phyloP scores from a whole-genome alignment of 2,797 vertebrate genomes.

The Phrynocephalus forsythii region DNA sequence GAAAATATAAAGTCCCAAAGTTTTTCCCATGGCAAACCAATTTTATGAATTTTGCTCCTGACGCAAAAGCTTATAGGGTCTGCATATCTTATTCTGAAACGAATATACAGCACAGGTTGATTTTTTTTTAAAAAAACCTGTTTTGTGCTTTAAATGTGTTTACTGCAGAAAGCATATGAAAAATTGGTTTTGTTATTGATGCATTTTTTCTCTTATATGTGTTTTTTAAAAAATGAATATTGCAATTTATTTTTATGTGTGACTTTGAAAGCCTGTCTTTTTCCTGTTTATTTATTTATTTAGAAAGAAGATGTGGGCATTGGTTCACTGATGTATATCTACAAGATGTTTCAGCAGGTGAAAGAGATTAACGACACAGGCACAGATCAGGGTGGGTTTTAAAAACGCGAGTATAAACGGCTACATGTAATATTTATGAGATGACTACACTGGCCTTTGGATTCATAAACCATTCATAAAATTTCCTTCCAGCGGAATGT shows the following conservation, averaged over 20 bases:
- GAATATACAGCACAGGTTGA: not conserved
- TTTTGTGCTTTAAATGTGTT: not conserved
- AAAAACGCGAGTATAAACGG: slow-evolving; percentile 47
- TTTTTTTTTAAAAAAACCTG: not conserved
- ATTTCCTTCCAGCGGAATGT: slow-evolving; percentile 60
- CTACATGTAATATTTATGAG: slow-evolving; percentile 65
- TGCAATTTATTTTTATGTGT: not conserved
- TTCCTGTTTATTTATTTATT: not conserved
- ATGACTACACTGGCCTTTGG: slow-evolving; percentile 60
- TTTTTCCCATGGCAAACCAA: not conserved
- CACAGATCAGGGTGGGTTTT: slow-evolving; percentile 59
- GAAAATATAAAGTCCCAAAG: not conserved
- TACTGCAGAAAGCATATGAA: not conserved
- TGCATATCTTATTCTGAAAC: not conserved
- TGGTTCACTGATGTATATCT: slow-evolving; percentile 60
- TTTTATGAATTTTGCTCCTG: not conserved
- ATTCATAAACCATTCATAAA: slow-evolving; percentile 65
- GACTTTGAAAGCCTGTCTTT: slow-evolving; percentile 32
- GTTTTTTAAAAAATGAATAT: not conserved
- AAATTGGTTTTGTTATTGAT: not conserved
- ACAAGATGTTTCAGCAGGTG: slow-evolving; percentile 36
- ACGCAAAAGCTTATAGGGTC: not conserved
- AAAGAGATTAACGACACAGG: slow-evolving; percentile 65
- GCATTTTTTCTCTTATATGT: not conserved
- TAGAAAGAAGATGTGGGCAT: not conserved